Evolutionary conservation across 2,797 vertebrate species (phyloP).

Genomic region (Acipenser transmontanus): DNA sequence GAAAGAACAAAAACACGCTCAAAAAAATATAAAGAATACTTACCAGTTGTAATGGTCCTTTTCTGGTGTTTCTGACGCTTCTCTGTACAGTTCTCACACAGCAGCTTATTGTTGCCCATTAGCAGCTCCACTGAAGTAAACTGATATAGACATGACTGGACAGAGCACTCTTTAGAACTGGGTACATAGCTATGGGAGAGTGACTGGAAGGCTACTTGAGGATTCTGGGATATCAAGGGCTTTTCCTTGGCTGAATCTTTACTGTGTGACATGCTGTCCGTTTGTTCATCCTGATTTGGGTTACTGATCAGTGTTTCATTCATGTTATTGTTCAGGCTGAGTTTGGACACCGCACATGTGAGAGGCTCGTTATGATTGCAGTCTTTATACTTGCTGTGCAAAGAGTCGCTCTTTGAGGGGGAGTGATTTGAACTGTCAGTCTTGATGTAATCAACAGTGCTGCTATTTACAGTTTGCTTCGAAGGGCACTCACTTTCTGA

Average conservation of each 20-base stretch:
- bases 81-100: slow-evolving; percentile 89
- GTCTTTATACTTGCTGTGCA: neutral
- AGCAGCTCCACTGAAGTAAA: slow-evolving; percentile 94
- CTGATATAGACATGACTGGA: slow-evolving; percentile 95
- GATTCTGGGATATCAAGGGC: slow-evolving; percentile 30
- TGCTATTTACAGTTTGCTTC: slow-evolving; percentile 14
- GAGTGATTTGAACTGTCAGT: neutral
- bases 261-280: slow-evolving; percentile 35
- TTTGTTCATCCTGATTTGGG: slow-evolving; percentile 43
- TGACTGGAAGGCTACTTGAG: slow-evolving; percentile 83
- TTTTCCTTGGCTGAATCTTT: slow-evolving; percentile 43
- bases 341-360: slow-evolving; percentile 66
- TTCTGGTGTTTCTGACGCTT: slow-evolving; percentile 67
- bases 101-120: slow-evolving; percentile 96
- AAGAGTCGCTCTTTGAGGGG: slow-evolving; percentile 10
- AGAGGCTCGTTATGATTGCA: slow-evolving; percentile 49
- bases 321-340: slow-evolving; percentile 56
- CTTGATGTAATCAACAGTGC: neutral
- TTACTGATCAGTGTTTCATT: slow-evolving; percentile 37
- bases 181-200: slow-evolving; percentile 87
- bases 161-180: slow-evolving; percentile 90
- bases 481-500: slow-evolving; percentile 79
- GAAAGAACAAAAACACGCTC: too few relatives aligned
- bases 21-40: slow-evolving; percentile 11
- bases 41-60: slow-evolving; percentile 68